These are phyloP conservation scores for Leucophenga maculata DNA, from an alignment of 2,888 invertebrate species.

Conservation along the genomic window DNA sequence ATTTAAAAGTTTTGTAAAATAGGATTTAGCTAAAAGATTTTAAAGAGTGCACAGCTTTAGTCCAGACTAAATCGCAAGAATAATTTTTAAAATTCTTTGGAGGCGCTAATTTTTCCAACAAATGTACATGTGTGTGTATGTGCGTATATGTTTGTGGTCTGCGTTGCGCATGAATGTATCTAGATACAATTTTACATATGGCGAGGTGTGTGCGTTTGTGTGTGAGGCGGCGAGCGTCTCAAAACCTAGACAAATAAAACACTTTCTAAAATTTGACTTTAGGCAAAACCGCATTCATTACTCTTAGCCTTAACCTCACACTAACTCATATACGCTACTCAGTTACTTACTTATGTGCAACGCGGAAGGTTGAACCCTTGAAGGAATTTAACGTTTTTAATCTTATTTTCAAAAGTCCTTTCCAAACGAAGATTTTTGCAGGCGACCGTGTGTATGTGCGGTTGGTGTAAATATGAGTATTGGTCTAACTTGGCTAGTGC, in stretches of 20 bases:
- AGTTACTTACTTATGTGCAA: too few species aligned
- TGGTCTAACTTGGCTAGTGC: slow-evolving; percentile 62
- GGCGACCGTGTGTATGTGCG: slow-evolving; percentile 32
- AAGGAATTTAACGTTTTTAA: slow-evolving; percentile 65
- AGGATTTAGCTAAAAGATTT: too few species aligned
- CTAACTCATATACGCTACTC: too few species aligned
- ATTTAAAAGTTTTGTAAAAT: too few species aligned
- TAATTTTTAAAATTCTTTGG: too few species aligned
- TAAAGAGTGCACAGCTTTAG: too few species aligned
- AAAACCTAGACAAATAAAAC: slow-evolving; percentile 63
- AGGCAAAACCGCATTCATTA: slow-evolving; percentile 69
- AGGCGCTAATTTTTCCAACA: too few species aligned
- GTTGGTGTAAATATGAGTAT: slow-evolving; percentile 64
- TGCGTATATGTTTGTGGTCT: neutral
- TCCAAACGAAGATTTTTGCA: slow-evolving; percentile 39
- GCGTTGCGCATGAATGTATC: too few species aligned
- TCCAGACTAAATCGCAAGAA: too few species aligned
- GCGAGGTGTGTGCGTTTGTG: slow-evolving; percentile 20
- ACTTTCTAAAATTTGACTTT: slow-evolving; percentile 64
- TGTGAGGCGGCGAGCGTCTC: slow-evolving; percentile 23
- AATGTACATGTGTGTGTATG: slow-evolving; percentile 24
- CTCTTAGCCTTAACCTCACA: slow-evolving; percentile 55
- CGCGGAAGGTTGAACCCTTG: slow-evolving; percentile 52
- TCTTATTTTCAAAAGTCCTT: slow-evolving; percentile 62
- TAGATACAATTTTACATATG: neutral